Conservation (phyloP, 2,888 invertebrate species). For the Gymnoscelis rufifasciata region DNA sequence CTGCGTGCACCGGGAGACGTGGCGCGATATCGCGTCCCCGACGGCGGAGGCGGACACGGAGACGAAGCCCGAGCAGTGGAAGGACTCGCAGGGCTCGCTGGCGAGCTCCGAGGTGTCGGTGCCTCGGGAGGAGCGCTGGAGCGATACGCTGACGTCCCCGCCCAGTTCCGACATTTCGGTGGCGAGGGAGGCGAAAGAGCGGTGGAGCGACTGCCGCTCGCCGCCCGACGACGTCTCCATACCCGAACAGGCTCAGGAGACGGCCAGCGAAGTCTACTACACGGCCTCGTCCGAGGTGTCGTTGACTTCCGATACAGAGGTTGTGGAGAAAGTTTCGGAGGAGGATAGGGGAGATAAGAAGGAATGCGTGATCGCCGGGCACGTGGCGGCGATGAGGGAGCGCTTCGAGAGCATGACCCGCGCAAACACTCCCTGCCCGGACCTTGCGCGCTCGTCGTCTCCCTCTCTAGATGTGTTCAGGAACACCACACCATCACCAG, state of each 20-base stretch:
- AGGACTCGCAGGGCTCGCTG: conserved; percentile 31
- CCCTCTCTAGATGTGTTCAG: conserved; percentile 49
- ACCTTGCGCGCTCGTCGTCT: conserved; percentile 42
- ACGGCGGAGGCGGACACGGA: neutral
- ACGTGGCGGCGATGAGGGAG: conserved; percentile 75
- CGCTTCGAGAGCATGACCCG: conserved; percentile 73
- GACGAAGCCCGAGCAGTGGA: conserved; percentile 17
- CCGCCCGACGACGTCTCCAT: conserved; percentile 44
- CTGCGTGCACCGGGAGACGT: conserved; percentile 13
- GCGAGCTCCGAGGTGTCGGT: conserved; percentile 45
- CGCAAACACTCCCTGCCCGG: conserved; percentile 64
- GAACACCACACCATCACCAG: conserved; percentile 60
- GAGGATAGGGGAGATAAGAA: conserved; percentile 44
- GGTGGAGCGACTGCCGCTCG: conserved; percentile 48
- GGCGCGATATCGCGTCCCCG: conserved; percentile 16
- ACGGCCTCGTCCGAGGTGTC: conserved; percentile 69
- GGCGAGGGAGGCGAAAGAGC: conserved; percentile 17
- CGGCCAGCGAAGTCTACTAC: conserved; percentile 62
- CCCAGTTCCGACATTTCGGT: conserved; percentile 20
- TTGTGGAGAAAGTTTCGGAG: conserved; percentile 37
- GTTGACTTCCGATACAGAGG: conserved; percentile 51
- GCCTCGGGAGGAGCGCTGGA: conserved; percentile 40
- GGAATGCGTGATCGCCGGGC: conserved; percentile 62
- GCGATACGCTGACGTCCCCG: conserved; percentile 24
- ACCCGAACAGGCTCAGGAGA: conserved; percentile 47